phyloP scores from a whole-genome alignment of 1,140 invertebrate genomes.

The Brachystomella parvula region DNA sequence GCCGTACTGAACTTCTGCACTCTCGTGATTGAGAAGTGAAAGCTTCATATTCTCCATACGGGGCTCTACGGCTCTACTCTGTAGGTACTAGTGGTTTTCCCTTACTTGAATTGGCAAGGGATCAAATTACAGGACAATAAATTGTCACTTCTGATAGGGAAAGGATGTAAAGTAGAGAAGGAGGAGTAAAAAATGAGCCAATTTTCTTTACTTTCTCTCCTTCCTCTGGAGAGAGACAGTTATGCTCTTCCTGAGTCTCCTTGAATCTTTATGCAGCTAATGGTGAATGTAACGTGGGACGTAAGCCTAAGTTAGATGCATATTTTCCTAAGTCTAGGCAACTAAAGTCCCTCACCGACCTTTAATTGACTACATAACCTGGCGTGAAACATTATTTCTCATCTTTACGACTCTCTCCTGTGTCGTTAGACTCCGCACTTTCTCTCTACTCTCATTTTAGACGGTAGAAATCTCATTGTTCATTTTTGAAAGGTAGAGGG shows the following conservation, averaged over 20 bases:
- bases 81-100: not conserved
- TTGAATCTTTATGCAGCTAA: not conserved
- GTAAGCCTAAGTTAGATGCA: not conserved
- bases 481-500: too few species aligned
- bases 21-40: constrained; percentile 1
- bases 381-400: constrained; percentile 21
- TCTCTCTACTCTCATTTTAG: too few species aligned
- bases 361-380: constrained; percentile 25
- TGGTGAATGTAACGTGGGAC: not conserved
- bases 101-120: constrained; percentile 13
- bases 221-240: constrained; percentile 1
- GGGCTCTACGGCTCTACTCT: too few species aligned
- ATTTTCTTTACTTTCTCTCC: not conserved
- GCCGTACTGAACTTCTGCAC: too few species aligned
- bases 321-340: not conserved
- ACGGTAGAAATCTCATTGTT: too few species aligned
- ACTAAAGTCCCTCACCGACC: not conserved
- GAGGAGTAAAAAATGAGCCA: constrained; percentile 14
- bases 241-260: constrained; percentile 10
- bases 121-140: constrained; percentile 22
- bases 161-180: not conserved
- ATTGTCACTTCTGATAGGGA: constrained; percentile 21
- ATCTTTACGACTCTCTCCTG: constrained; percentile 25
- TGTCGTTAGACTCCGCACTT: constrained; percentile 12
- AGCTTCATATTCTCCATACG: too few species aligned